Base-by-base conservation (phyloP, 2,888 invertebrate species). In the Platypus cylindrus region DNA sequence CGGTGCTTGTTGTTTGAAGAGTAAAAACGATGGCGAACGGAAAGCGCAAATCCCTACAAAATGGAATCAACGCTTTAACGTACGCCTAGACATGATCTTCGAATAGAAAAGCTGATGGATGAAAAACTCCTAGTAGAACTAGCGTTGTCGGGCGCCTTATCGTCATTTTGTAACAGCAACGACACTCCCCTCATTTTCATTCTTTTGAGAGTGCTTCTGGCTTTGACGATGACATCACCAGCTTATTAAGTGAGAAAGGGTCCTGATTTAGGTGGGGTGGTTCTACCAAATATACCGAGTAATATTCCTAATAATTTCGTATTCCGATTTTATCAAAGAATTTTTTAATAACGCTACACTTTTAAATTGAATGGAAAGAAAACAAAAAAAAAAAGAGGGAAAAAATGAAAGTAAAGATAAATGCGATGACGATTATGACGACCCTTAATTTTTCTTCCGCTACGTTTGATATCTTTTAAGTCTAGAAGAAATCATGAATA, bases 231-330 rank as follows among this genome's bases (percentile, higher is more conserved):
- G 30, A 30, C 30, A 30, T 30, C 30, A 30, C 13, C 23, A 23
- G 22, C 22, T 22, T 30, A 22, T 22, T 30, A 30, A 22, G 30
- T 16, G n/a, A n/a, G n/a, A n/a, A n/a, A n/a, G n/a, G n/a, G n/a
- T n/a, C n/a, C n/a, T n/a, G n/a, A n/a, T n/a, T n/a, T n/a, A n/a
- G 17, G 24, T 30, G 22, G 30, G 15, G n/a, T 49, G 41, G 45
- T 46, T 45, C 48, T 41, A 46, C 44, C 46, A 38, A 23, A 48
- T 41, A 22, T 25, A 18, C 22, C n/a, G 16, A 26, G 30, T 22
- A 23, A 13, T 24, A 11, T 34, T 29, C 17, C n/a, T n/a, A n/a
- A n/a, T n/a, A n/a, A n/a, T n/a, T n/a, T n/a, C n/a, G n/a, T n/a
- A n/a, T n/a, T n/a, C n/a, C n/a, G n/a, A n/a, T n/a, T n/a, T n/a